Base-by-base conservation (phyloP, 2,888 invertebrate species). In the Melanargia galathea region DNA sequence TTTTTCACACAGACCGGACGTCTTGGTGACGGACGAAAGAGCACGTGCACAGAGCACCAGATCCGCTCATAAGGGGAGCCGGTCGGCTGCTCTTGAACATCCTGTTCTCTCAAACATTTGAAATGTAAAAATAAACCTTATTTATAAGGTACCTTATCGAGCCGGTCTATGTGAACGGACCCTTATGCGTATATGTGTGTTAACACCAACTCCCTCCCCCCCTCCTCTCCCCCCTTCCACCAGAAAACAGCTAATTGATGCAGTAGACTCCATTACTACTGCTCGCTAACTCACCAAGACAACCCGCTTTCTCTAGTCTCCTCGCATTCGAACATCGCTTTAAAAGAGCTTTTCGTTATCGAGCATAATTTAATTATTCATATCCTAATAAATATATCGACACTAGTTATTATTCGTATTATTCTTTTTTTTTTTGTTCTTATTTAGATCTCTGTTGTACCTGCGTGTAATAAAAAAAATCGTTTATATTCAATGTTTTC, bases 361-460 rank as follows among this genome's bases (percentile, higher is more conserved):
- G 88, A 84, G 90, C 90, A 91, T 90, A 90, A 91, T 91, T n/a
- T 84, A 84, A 83, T 82, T 79, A 43, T 83, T 85, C 85, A 88
- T 89, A 89, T 90, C 90, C 90, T 90, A 86, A 35, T n/a, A n/a
- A n/a, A n/a, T n/a, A 81, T 82, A 71, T 86, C 58, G 77, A 84
- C 82, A 82, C 82, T 90, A 90, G 90, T 89, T 86, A 84, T 81
- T 89, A 85, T 84, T 88, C 78, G 87, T 89, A 90, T 90, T 90
- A 91, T 89, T 88, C 82, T 90, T 90, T 49, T 52, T 20, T 51
- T 49, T 52, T 30, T n/a, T n/a, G n/a, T 26, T 24, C 26, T 89
- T 87, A 88, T 87, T 35, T 90, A 90, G 91, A 91, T 91, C 91
- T 90, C 90, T 90, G 87, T 90, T 87, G 91, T 91, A 91, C 91